Evolutionary conservation across 1,140 invertebrate genomes (phyloP), one percentile per base, ranked within the genome.

Genomic region (Trachymyrmex cornetzi): DNA sequence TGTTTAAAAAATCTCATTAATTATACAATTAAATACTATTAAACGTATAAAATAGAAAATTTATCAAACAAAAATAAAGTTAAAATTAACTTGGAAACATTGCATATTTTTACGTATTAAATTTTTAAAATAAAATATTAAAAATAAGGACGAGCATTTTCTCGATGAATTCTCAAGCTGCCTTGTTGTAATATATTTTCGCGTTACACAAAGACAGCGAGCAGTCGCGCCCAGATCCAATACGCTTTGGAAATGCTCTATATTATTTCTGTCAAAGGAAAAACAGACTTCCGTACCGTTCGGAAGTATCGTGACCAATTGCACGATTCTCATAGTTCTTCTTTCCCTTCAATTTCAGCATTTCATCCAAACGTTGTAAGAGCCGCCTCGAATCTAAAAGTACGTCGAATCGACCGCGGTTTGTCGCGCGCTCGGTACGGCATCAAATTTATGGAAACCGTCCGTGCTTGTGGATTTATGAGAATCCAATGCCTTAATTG

Each of bases 401-500:
- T 90, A 82, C 88, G 89, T 89, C 80, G 89, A 53, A 89, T 88
- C 69, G 90, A 90, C 69, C 91, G 90, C 67, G 89, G 90, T 90
- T 93, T 93, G 93, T 93, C 92, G 90, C 88, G 89, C 87, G 38
- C 38, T 44, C 9, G 84, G 87, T 85, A 91, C 89, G 89, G 84
- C 90, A 81, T 92, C 89, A 87, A 93, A 93, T 93, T 93, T 93
- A 93, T 93, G 90, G 92, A 91, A 91, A 85, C 91, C 85, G 86
- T 90, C 90, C 84, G 59, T 86, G 77, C 66, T 86, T 71, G 16
- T 69, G 79, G 75, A 93, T 93, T 93, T 93, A 94, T 94, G 89
- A 90, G 86, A 93, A 94, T 93, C 90, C 93, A 86, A 93, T 94
- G 91, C 91, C 91, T 93, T 94, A 94, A 94, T 93, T 93, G 93